Percentiles rank a stretch among this genome's conserved stretches.
These are phyloP conservation scores for Dendroctonus ponderosae DNA, from an alignment of 1,140 invertebrate species.

Conservation along the genomic window DNA sequence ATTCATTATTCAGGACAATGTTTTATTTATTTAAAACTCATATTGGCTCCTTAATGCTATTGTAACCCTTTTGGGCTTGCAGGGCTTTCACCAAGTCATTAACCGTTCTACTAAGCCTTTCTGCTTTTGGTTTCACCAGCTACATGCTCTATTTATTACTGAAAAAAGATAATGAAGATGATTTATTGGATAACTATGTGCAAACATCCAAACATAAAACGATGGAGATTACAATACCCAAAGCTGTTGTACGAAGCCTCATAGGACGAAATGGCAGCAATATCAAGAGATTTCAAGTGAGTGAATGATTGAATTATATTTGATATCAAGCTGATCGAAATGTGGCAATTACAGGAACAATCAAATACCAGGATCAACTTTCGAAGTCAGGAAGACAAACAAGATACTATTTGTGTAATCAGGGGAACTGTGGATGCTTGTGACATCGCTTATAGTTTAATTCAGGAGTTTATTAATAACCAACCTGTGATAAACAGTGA, in stretches of 20 bases:
- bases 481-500: slow-evolving; percentile 64
- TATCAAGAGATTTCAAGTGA: slow-evolving; percentile 67
- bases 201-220: slow-evolving; percentile 43
- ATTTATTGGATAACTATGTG: slow-evolving; percentile 36
- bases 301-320: neutral
- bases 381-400: slow-evolving; percentile 52
- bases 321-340: neutral
- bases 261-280: slow-evolving; percentile 67
- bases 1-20: no score
- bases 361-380: slow-evolving; percentile 71
- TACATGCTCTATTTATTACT: slow-evolving; percentile 52
- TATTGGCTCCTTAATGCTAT: neutral
- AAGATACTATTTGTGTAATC: slow-evolving; percentile 64
- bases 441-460: slow-evolving; percentile 65
- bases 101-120: slow-evolving; percentile 48
- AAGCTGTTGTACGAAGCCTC: slow-evolving; percentile 51
- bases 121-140: slow-evolving; percentile 50
- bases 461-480: slow-evolving; percentile 69
- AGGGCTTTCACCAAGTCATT: slow-evolving; percentile 39
- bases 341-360: slow-evolving; percentile 49
- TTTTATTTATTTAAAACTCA: no score
- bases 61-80: neutral
- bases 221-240: slow-evolving; percentile 54
- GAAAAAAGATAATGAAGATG: slow-evolving; percentile 50
- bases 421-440: slow-evolving; percentile 61